phyloP scores from a whole-genome alignment of 2,797 vertebrate species.

The Catamblyrhynchus diadema region DNA sequence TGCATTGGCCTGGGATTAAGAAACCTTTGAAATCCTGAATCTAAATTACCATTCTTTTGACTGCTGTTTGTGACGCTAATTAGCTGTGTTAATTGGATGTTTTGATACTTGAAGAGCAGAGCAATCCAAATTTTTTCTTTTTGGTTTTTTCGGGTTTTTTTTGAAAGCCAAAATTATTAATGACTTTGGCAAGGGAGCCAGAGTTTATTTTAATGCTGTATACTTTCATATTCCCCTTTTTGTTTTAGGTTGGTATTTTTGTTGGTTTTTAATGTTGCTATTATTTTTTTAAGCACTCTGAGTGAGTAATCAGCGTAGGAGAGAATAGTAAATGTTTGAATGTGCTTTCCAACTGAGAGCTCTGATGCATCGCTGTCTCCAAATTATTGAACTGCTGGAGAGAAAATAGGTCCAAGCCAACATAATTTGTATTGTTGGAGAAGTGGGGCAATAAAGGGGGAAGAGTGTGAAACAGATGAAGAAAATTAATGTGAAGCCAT shows the following conservation, averaged over 20 bases:
- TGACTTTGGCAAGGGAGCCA: conserved; percentile 72
- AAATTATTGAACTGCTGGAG: conserved; percentile 75
- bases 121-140: conserved; percentile 76
- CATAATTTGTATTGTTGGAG: conserved; percentile 53
- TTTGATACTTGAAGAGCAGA: conserved; percentile 89
- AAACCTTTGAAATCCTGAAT: conserved; percentile 81
- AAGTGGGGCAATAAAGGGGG: conserved; percentile 15
- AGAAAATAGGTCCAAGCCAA: conserved; percentile 65
- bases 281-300: conserved; percentile 68
- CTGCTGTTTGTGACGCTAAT: conserved; percentile 92
- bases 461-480: conserved; percentile 36
- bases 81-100: conserved; percentile 96
- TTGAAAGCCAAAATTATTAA: conserved; percentile 81
- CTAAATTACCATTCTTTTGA: conserved; percentile 82
- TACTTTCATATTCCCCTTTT: conserved; percentile 44
- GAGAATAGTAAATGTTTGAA: conserved; percentile 72
- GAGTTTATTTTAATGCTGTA: conserved; percentile 57
- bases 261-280: conserved; percentile 64
- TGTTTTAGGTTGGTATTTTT: conserved; percentile 43
- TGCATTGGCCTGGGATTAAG: conserved; percentile 75
- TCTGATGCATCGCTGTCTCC: conserved; percentile 69
- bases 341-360: conserved; percentile 71
- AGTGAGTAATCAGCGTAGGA: conserved; percentile 73
- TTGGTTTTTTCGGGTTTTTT: background rate
- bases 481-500: conserved; percentile 63